Evolutionary conservation across 2,797 vertebrate genomes (phyloP).

Genomic region (Sebastes taczanowskii): DNA sequence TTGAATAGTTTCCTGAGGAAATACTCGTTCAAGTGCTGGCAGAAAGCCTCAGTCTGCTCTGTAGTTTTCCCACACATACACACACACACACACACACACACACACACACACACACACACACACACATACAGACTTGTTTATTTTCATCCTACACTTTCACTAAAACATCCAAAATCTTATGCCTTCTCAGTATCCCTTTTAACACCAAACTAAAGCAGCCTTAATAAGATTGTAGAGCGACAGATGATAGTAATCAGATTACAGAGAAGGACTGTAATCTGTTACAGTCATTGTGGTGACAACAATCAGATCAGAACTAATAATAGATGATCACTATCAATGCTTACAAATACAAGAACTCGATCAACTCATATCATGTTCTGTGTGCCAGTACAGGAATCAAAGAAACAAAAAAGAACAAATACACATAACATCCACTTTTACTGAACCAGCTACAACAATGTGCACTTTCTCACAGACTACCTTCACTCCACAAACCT

Average conservation of each 20-base stretch:
- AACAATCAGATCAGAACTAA: not conserved
- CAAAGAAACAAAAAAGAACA: not conserved
- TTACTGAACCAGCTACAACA: not conserved
- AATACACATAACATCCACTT: not conserved
- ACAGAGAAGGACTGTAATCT: not conserved
- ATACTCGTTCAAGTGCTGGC: conserved; percentile 66
- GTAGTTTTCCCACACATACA: conserved; percentile 36
- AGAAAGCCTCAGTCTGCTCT: conserved; percentile 37
- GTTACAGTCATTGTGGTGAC: not conserved
- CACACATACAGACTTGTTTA: not conserved
- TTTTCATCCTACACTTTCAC: not conserved
- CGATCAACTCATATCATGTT: not conserved
- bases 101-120: not conserved
- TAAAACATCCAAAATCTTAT: not conserved
- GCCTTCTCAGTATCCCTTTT: not conserved
- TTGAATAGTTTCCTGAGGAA: conserved; percentile 78
- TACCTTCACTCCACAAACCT: not conserved
- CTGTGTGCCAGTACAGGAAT: not conserved
- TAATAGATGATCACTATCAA: not conserved
- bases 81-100: not conserved
- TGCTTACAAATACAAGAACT: not conserved
- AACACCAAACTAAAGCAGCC: not conserved
- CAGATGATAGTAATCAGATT: not conserved
- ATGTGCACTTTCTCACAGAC: not conserved
- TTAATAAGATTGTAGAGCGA: not conserved